These are phyloP conservation scores for Aselliscus stoliczkanus DNA, from an alignment of 2,797 vertebrate species.

Conservation along the genomic window DNA sequence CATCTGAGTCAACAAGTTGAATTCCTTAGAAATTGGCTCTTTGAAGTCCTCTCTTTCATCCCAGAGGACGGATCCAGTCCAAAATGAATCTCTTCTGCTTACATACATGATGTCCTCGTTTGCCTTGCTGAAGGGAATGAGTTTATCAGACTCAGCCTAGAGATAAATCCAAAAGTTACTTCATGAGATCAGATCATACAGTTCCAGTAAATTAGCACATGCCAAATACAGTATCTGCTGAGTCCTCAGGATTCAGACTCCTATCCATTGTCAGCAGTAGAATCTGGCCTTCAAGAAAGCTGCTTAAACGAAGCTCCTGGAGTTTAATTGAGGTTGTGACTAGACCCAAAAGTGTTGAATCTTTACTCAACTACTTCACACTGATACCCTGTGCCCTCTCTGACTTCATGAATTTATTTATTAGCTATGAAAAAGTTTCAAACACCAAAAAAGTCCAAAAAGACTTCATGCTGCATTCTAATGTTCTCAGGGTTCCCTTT, in stretches of 20 bases:
- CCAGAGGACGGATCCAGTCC: constrained; percentile 2
- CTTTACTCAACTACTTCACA: constrained; percentile 55
- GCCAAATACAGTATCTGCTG: constrained; percentile 51
- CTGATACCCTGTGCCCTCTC: constrained; percentile 29
- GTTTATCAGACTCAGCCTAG: constrained; percentile 31
- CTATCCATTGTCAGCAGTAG: constrained; percentile 60
- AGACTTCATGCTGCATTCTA: constrained; percentile 39
- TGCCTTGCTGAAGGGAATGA: constrained; percentile 53
- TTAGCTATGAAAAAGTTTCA: constrained; percentile 66
- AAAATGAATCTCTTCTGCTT: constrained; percentile 62
- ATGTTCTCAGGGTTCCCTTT: constrained; percentile 64
- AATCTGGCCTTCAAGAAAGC: constrained; percentile 59
- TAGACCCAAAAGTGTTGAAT: constrained; percentile 36
- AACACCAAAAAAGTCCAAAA: constrained; percentile 33
- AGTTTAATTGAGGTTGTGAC: constrained; percentile 52
- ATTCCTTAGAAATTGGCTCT: neutral
- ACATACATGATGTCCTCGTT: constrained; percentile 53
- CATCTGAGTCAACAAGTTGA: neutral
- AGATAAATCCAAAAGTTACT: constrained; percentile 69
- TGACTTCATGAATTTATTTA: constrained; percentile 67
- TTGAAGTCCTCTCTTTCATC: neutral
- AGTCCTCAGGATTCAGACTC: constrained; percentile 50
- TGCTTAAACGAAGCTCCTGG: neutral
- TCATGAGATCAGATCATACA: constrained; percentile 42
- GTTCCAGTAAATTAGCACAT: constrained; percentile 59